These are phyloP conservation scores for Spodoptera litura DNA, from an alignment of 1,140 invertebrate species.

Conservation along the genomic window DNA sequence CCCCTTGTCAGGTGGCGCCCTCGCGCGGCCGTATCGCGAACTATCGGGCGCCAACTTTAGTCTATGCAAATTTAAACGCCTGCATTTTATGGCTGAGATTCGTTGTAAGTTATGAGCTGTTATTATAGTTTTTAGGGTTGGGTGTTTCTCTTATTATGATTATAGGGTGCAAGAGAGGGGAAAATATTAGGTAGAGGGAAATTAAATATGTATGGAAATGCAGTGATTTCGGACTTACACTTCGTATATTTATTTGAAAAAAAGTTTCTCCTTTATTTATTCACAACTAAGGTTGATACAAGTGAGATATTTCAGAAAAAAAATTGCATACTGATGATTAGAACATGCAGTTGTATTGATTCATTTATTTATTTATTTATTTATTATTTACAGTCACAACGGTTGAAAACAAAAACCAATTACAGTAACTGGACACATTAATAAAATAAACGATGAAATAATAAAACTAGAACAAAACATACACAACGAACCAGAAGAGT, in stretches of 20 bases:
- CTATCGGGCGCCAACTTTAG: conserved; percentile 51
- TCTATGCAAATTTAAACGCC: conserved; percentile 58
- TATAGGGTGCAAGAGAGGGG: conserved; percentile 8
- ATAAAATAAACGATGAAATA: too few species aligned
- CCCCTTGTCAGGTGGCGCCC: conserved; percentile 1
- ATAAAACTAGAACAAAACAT: too few species aligned
- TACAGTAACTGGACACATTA: too few species aligned
- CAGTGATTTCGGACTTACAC: not conserved
- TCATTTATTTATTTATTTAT: too few species aligned
- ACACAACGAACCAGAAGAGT: too few species aligned
- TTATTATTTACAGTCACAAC: too few species aligned
- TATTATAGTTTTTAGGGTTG: conserved; percentile 38
- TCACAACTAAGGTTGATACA: not conserved
- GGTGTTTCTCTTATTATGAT: conserved; percentile 35
- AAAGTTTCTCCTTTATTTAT: not conserved
- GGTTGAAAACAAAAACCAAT: too few species aligned
- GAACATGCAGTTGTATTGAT: too few species aligned
- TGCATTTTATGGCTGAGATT: conserved; percentile 53
- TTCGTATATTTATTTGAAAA: too few species aligned
- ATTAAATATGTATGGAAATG: conserved; percentile 30
- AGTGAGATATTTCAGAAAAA: too few species aligned
- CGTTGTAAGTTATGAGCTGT: conserved; percentile 36
- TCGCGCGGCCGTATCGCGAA: conserved; percentile 43
- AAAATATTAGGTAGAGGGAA: conserved; percentile 5
- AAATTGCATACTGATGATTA: too few species aligned